phyloP scores from a whole-genome alignment of 1,140 invertebrate species.

The Eufriesea mexicana region DNA sequence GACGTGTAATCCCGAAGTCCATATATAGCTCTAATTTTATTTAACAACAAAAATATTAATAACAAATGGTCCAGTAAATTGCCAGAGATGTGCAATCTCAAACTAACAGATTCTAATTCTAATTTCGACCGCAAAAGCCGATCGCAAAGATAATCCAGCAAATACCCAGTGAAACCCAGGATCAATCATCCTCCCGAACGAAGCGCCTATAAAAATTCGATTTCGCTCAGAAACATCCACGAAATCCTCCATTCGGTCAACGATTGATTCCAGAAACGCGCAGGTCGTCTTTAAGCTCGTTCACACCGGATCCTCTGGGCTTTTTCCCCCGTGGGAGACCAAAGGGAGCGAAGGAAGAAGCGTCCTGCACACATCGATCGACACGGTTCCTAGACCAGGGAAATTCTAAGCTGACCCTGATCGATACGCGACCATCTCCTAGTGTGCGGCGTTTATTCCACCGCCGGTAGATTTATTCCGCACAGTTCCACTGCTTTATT shows the following conservation, averaged over 20 bases:
- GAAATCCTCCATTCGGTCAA: background rate
- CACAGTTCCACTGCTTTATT: background rate
- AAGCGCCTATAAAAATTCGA: background rate
- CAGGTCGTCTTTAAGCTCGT: conserved; percentile 21
- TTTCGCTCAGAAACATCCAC: background rate
- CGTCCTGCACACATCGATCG: conserved; percentile 50
- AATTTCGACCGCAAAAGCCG: too few species aligned
- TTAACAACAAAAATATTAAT: too few species aligned
- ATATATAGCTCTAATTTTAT: too few species aligned
- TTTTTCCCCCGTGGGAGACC: background rate
- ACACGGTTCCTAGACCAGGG: conserved; percentile 39
- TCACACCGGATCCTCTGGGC: conserved; percentile 1
- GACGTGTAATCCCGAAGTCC: too few species aligned
- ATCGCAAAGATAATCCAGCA: too few species aligned
- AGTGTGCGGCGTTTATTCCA: conserved; percentile 50
- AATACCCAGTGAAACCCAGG: background rate
- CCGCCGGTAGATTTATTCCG: conserved; percentile 46
- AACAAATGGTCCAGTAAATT: too few species aligned
- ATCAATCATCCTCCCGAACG: too few species aligned
- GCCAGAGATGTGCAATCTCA: too few species aligned
- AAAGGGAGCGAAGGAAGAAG: conserved; percentile 1
- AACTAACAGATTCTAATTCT: too few species aligned
- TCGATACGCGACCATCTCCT: conserved; percentile 50
- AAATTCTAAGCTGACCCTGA: conserved; percentile 59
- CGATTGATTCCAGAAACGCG: conserved; percentile 16